phyloP scores from a whole-genome alignment of 2,888 invertebrate species.

The Agrilus biguttatus region DNA sequence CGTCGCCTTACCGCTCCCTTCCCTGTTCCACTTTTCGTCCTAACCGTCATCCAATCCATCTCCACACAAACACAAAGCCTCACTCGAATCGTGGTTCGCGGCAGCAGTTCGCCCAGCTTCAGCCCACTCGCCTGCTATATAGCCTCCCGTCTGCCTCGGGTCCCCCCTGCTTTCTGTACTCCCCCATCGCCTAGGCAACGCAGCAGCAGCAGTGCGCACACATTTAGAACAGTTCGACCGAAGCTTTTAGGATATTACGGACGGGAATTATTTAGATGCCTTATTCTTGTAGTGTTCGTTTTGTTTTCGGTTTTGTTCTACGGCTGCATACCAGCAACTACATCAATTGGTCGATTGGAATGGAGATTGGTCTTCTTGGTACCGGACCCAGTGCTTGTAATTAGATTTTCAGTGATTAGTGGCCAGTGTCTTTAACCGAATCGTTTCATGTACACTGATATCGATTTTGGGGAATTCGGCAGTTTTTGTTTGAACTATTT shows the following conservation, averaged over 20 bases:
- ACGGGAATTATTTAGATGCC: constrained; percentile 9
- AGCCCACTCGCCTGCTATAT: constrained; percentile 9
- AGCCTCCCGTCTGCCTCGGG: constrained; percentile 9
- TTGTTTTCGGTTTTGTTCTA: background rate
- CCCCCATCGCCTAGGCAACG: constrained; percentile 13
- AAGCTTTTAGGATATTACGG: constrained; percentile 13
- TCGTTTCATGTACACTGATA: no score
- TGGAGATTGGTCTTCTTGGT: no score
- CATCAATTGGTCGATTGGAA: background rate
- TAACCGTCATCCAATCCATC: no score
- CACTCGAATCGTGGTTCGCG: constrained; percentile 1
- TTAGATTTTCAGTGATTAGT: constrained; percentile 3
- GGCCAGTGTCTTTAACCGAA: no score
- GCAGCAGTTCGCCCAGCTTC: constrained; percentile 15
- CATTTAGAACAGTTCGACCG: constrained; percentile 10
- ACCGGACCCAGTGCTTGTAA: background rate
- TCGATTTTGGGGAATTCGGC: no score
- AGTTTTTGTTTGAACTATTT: no score
- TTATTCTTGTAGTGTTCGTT: background rate
- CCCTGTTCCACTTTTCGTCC: background rate
- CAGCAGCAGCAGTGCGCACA: constrained; percentile 10
- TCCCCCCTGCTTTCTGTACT: constrained; percentile 6
- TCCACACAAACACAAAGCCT: no score
- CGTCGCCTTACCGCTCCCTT: background rate
- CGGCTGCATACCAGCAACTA: background rate